These are phyloP conservation scores for Scaptomyza polygonia DNA, from an alignment of 2,888 invertebrate species.

Conservation along the genomic window DNA sequence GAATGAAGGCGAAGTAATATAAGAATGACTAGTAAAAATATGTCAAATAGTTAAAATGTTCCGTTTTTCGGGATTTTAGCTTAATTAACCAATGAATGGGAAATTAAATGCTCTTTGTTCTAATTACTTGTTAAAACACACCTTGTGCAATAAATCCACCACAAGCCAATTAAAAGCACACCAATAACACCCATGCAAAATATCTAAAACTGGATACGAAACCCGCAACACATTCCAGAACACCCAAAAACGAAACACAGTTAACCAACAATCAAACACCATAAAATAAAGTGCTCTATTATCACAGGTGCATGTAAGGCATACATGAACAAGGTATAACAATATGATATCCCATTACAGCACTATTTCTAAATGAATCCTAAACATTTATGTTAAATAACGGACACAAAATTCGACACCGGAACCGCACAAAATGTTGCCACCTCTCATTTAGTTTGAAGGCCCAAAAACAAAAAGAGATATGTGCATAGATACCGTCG, in stretches of 20 bases:
- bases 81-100: too few relatives aligned
- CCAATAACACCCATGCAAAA: not conserved
- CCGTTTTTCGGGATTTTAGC: too few relatives aligned
- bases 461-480: not conserved
- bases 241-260: not conserved
- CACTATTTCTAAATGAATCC: slow-evolving; percentile 21
- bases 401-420: slow-evolving; percentile 16
- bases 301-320: not conserved
- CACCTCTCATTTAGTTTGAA: slow-evolving; percentile 43
- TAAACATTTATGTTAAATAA: slow-evolving; percentile 20
- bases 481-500: not conserved
- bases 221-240: not conserved
- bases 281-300: not conserved
- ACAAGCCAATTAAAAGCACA: slow-evolving; percentile 1
- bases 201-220: not conserved
- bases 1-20: too few relatives aligned
- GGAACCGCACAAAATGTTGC: slow-evolving; percentile 48
- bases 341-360: slow-evolving; percentile 7
- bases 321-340: not conserved
- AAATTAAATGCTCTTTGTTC: too few relatives aligned
- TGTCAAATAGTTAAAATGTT: too few relatives aligned
- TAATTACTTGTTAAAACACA: not conserved
- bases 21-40: too few relatives aligned
- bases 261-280: not conserved
- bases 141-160: not conserved